Evolutionary conservation across 2,797 vertebrate species (phyloP).

Genomic region (Clarias fuscus): DNA sequence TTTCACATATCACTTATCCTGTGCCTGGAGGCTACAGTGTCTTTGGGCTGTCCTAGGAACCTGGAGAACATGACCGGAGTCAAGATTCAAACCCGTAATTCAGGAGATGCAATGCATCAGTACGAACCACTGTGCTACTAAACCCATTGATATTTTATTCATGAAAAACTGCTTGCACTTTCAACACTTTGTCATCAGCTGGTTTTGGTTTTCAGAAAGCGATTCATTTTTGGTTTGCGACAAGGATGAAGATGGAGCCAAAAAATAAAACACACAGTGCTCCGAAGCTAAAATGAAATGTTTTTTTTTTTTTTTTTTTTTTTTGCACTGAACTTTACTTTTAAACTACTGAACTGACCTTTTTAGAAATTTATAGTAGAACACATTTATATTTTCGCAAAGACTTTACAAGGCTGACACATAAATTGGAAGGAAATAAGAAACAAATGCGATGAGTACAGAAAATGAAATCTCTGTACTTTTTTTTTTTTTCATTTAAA

Average conservation of each 20-base stretch:
- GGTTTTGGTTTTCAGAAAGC: not conserved
- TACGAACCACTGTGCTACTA: too few species aligned
- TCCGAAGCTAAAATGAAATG: not conserved
- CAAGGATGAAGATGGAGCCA: not conserved
- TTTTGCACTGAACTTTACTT: not conserved
- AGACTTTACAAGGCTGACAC: not conserved
- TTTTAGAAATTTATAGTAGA: not conserved
- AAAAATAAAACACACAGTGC: not conserved
- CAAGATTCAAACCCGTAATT: too few species aligned
- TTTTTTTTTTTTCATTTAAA: not conserved
- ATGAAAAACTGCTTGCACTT: not conserved
- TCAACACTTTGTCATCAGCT: not conserved
- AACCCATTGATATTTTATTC: not conserved
- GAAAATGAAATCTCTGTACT: not conserved
- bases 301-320: not conserved
- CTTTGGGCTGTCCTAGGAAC: too few species aligned
- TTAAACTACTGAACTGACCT: not conserved
- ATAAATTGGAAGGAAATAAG: not conserved
- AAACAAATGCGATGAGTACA: not conserved
- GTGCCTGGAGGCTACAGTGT: too few species aligned
- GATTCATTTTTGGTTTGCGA: not conserved
- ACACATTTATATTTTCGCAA: not conserved
- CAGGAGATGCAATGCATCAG: too few species aligned
- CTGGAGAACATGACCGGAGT: too few species aligned
- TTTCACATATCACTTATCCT: too few species aligned